phyloP scores from a whole-genome alignment of 2,888 invertebrate species.

The Tillus elongatus region DNA sequence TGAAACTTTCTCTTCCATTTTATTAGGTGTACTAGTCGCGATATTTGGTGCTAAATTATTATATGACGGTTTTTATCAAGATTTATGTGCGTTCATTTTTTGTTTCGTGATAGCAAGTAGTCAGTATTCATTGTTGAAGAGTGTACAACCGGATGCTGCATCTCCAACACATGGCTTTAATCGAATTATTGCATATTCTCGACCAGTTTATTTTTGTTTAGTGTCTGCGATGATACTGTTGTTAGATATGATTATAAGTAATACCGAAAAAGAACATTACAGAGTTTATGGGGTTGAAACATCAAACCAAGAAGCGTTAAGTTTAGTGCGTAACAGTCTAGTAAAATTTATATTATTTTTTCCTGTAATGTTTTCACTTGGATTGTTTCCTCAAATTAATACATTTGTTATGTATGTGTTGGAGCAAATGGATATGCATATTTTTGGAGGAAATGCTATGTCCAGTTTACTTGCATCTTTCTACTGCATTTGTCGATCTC shows the following conservation, averaged over 20 bases:
- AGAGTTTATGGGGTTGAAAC: conserved; percentile 27
- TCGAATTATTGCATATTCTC: conserved; percentile 84
- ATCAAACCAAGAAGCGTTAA: conserved; percentile 54
- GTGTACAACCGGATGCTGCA: conserved; percentile 97
- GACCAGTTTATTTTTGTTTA: conserved; percentile 88
- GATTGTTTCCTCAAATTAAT: conserved; percentile 93
- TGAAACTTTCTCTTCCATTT: conserved; percentile 72
- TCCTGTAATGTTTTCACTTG: conserved; percentile 89
- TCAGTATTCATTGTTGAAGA: conserved; percentile 93
- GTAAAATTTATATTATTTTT: conserved; percentile 78
- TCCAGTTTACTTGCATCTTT: conserved; percentile 75
- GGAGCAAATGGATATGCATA: conserved; percentile 88
- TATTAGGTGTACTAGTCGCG: conserved; percentile 78
- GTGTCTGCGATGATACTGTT: conserved; percentile 48
- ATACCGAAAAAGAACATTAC: conserved; percentile 14
- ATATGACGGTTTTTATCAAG: conserved; percentile 78
- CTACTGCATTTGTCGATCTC: conserved; percentile 72
- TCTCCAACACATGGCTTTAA: conserved; percentile 98
- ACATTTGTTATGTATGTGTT: conserved; percentile 94
- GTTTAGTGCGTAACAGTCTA: conserved; percentile 62
- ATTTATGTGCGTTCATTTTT: conserved; percentile 87
- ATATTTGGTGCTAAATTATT: conserved; percentile 76
- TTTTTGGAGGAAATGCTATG: conserved; percentile 83
- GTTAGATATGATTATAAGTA: conserved; percentile 32
- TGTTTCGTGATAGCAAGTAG: conserved; percentile 97